Percentiles rank a stretch among this genome's conserved stretches.
Evolutionary conservation across 1,140 invertebrate genomes (phyloP).

Genomic region (Chlorops oryzae): DNA sequence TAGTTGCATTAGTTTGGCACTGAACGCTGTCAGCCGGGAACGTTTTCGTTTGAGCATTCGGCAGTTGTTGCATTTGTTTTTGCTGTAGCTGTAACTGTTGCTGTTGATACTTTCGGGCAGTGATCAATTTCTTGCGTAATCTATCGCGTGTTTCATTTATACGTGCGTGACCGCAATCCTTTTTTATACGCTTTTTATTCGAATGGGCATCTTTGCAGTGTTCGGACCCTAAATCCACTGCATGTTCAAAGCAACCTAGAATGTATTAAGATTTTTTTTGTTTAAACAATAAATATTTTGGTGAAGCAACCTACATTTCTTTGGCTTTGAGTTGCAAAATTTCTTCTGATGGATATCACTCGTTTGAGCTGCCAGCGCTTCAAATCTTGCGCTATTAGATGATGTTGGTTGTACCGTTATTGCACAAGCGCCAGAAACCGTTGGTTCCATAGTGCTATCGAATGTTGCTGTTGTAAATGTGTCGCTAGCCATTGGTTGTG

Average conservation of each 20-base stretch:
- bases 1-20: too few relatives aligned
- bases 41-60: too few relatives aligned
- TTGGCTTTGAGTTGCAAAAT: constrained; percentile 37
- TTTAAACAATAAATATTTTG: background rate
- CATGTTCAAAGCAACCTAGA: constrained; percentile 40
- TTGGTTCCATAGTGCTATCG: background rate
- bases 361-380: too few relatives aligned
- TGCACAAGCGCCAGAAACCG: constrained; percentile 11
- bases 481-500: too few relatives aligned
- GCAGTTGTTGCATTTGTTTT: constrained; percentile 9
- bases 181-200: constrained; percentile 38
- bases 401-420: background rate
- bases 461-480: too few relatives aligned
- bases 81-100: constrained; percentile 14
- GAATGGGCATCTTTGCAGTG: constrained; percentile 44
- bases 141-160: constrained; percentile 50
- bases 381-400: too few relatives aligned
- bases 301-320: constrained; percentile 29
- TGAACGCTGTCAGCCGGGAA: too few relatives aligned
- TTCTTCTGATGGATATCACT: constrained; percentile 34
- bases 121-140: constrained; percentile 46
- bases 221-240: constrained; percentile 41
- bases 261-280: background rate
- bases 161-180: constrained; percentile 44
- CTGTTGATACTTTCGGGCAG: constrained; percentile 31